Evolutionary conservation across 2,113 vertebrate genomes (phyloP).

Genomic region (Herpailurus yagouaroundi): DNA sequence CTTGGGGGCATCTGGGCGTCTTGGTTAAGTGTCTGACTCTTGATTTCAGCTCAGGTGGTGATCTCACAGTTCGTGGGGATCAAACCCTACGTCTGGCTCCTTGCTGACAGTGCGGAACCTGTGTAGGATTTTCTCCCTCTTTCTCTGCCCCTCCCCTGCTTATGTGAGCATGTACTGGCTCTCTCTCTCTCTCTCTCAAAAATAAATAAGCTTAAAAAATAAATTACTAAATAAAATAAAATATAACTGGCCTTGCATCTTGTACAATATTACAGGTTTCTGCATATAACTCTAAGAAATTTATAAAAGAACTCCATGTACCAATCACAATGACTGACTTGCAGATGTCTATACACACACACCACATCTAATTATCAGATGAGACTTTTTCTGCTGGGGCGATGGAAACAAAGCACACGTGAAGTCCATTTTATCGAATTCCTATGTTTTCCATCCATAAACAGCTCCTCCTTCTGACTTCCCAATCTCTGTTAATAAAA

Average conservation of each 20-base stretch:
- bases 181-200: too few relatives aligned
- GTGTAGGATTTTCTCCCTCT: too few relatives aligned
- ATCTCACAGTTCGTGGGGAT: too few relatives aligned
- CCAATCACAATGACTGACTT: not conserved
- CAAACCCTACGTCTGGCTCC: too few relatives aligned
- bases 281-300: not conserved
- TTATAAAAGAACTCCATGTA: not conserved
- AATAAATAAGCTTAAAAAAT: too few relatives aligned
- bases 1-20: not conserved
- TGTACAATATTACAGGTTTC: not conserved
- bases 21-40: too few relatives aligned
- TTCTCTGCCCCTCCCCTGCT: too few relatives aligned
- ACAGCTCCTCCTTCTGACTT: not conserved
- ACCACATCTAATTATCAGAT: not conserved
- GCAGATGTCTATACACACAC: not conserved
- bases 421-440: not conserved
- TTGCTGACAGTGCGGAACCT: too few relatives aligned
- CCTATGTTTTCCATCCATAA: not conserved
- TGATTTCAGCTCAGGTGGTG: too few relatives aligned
- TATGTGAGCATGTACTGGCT: too few relatives aligned
- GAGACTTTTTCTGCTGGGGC: not conserved
- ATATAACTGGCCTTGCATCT: slow-evolving; percentile 61
- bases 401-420: not conserved
- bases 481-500: slow-evolving; percentile 39
- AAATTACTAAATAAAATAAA: not conserved